Percentiles rank a stretch among this genome's conserved stretches.
Conservation (phyloP, 2,888 invertebrate species). For the Tineola bisselliella region DNA sequence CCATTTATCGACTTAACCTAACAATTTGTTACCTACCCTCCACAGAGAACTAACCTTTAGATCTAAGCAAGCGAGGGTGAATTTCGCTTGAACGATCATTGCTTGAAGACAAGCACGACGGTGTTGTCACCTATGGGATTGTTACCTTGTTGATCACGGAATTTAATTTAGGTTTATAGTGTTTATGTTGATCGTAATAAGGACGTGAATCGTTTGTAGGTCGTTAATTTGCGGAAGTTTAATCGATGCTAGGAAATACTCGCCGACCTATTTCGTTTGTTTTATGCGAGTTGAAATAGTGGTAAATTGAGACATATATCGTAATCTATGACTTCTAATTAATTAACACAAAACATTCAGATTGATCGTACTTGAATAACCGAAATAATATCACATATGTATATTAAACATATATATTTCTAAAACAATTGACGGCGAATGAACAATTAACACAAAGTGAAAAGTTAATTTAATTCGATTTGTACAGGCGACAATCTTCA, state of each 20-base stretch:
- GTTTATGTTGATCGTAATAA: neutral
- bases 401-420: too few species aligned
- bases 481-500: too few species aligned
- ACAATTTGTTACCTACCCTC: neutral
- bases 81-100: neutral
- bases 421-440: too few species aligned
- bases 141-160: constrained; percentile 6
- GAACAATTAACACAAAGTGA: too few species aligned
- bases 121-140: constrained; percentile 9
- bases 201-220: neutral
- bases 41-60: neutral
- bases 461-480: too few species aligned
- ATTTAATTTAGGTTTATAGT: neutral
- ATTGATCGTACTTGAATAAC: too few species aligned
- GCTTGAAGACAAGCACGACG: neutral
- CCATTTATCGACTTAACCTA: constrained; percentile 4
- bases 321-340: neutral
- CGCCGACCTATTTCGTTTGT: neutral
- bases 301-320: neutral
- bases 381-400: too few species aligned
- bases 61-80: neutral
- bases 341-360: too few species aligned
- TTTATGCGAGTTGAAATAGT: neutral
- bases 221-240: neutral
- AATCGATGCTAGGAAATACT: neutral